Evolutionary conservation across 2,113 vertebrate species (phyloP).

Genomic region (Ranitomeya imitator): DNA sequence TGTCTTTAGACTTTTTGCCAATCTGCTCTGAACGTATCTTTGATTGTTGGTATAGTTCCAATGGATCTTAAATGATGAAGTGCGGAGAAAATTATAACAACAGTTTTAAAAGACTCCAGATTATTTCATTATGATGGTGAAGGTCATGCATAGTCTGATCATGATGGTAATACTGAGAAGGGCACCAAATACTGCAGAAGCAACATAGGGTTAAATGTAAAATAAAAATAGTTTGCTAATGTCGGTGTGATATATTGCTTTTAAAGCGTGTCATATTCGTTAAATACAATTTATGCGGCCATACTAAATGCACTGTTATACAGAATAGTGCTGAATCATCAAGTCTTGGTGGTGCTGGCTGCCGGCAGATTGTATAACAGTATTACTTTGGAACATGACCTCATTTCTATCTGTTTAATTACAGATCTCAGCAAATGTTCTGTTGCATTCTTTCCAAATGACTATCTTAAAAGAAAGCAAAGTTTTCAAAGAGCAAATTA

Average conservation of each 20-base stretch:
- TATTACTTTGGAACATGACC: constrained; percentile 2
- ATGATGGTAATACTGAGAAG: neutral
- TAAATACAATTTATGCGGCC: constrained; percentile 8
- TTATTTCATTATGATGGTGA: neutral
- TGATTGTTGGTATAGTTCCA: too few relatives aligned
- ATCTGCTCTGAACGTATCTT: too few relatives aligned
- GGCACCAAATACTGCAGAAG: neutral
- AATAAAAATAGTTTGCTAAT: neutral
- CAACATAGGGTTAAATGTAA: neutral
- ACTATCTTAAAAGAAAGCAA: constrained; percentile 80
- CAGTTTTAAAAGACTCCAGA: neutral
- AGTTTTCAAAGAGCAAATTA: constrained; percentile 77
- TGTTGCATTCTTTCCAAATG: constrained; percentile 73
- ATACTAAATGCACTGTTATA: constrained; percentile 19
- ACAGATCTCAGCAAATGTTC: constrained; percentile 78
- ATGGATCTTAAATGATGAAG: too few relatives aligned
- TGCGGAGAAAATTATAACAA: too few relatives aligned
- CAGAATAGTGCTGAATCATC: neutral
- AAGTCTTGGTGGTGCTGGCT: constrained; percentile 10
- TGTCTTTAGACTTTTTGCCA: too few relatives aligned
- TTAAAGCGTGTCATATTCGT: neutral
- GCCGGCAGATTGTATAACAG: constrained; percentile 7
- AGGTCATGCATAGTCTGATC: neutral
- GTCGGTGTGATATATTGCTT: neutral
- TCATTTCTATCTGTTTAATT: constrained; percentile 58